phyloP scores from a whole-genome alignment of 2,797 vertebrate species.

The Austrolebias charrua region DNA sequence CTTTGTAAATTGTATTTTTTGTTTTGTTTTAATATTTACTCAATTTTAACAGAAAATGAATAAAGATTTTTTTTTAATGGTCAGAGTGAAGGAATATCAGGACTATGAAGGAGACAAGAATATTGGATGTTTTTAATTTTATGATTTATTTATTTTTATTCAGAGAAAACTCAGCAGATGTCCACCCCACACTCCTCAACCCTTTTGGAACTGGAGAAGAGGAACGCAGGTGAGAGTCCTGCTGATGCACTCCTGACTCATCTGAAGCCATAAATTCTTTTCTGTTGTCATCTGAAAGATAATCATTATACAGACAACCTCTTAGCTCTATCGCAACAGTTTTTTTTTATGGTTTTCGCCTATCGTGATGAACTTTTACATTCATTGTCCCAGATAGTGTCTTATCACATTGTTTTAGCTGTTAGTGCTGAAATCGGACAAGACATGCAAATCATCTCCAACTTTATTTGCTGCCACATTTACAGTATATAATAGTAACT shows the following conservation, averaged over 20 bases:
- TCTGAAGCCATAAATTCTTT: neutral
- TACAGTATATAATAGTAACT: too few relatives aligned
- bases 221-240: slow-evolving; percentile 62
- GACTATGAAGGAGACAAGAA: too few relatives aligned
- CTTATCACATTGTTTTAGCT: neutral
- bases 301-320: neutral
- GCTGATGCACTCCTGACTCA: neutral
- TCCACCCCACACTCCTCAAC: slow-evolving; percentile 48
- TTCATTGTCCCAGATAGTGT: neutral
- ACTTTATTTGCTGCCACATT: neutral
- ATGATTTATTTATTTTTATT: neutral
- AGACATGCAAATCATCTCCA: neutral
- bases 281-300: neutral
- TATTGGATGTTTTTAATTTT: too few relatives aligned
- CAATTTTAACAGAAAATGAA: too few relatives aligned
- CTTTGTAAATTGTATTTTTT: too few relatives aligned
- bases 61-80: too few relatives aligned
- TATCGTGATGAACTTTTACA: too few relatives aligned
- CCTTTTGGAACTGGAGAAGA: slow-evolving; percentile 74
- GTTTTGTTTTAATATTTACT: too few relatives aligned
- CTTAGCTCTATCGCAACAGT: too few relatives aligned
- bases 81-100: too few relatives aligned
- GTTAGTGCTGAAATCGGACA: neutral
- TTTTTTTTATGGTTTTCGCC: neutral
- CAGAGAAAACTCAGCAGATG: slow-evolving; percentile 41